These are phyloP conservation scores for Monochamus saltuarius DNA, from an alignment of 1,140 invertebrate species.

Conservation along the genomic window DNA sequence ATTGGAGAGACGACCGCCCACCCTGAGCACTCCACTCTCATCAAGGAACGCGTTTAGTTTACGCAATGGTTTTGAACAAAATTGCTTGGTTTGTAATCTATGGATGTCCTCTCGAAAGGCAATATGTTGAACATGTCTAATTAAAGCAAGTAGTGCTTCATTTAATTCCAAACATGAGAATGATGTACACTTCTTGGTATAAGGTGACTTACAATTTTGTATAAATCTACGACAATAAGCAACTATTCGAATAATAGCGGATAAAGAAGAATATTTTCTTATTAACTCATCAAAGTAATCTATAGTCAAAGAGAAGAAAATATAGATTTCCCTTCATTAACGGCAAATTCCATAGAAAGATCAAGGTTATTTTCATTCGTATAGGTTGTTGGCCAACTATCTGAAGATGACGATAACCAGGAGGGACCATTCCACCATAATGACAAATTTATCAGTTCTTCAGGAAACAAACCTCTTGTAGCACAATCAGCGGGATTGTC, in stretches of 20 bases:
- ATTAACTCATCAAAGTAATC: neutral
- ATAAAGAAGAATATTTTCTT: neutral
- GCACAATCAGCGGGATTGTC: conserved; percentile 50
- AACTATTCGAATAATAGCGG: neutral
- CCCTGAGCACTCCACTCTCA: neutral
- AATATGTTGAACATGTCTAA: conserved; percentile 6
- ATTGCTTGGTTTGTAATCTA: too few species aligned
- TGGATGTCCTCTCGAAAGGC: conserved; percentile 1
- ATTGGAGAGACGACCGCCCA: conserved; percentile 30
- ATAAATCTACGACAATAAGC: too few species aligned
- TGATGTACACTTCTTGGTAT: too few species aligned
- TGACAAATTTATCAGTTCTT: conserved; percentile 16
- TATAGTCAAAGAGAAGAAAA: neutral
- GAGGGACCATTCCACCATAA: conserved; percentile 41
- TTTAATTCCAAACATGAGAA: neutral
- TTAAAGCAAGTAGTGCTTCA: neutral
- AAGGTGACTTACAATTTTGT: too few species aligned
- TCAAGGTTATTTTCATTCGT: neutral
- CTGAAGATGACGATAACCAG: neutral
- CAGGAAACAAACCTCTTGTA: conserved; percentile 41
- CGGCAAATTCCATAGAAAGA: neutral
- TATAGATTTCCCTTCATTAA: neutral
- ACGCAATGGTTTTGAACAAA: too few species aligned
- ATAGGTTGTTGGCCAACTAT: neutral
- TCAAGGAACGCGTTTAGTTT: too few species aligned